Evolutionary conservation across 2,113 vertebrate genomes (phyloP).

Genomic region (Leucosticte australis): DNA sequence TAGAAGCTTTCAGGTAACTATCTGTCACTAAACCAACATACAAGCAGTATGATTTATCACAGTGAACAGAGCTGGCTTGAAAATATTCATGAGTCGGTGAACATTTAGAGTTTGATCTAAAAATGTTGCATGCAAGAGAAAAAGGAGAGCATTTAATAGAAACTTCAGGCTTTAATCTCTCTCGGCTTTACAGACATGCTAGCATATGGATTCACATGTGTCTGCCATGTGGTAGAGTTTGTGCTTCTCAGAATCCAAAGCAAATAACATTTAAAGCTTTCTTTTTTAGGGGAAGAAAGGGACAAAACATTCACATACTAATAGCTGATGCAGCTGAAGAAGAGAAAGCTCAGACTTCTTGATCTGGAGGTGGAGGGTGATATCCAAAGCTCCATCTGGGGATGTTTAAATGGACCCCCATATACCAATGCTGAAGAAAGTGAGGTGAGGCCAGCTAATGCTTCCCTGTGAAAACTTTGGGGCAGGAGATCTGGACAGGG

Average conservation of each 20-base stretch:
- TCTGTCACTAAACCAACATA: constrained; percentile 32
- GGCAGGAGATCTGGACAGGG: neutral
- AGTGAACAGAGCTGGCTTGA: constrained; percentile 18
- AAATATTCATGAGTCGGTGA: constrained; percentile 29
- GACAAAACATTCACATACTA: constrained; percentile 32
- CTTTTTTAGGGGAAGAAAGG: constrained; percentile 36
- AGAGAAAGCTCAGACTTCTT: neutral
- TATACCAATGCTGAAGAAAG: neutral
- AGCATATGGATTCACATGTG: constrained; percentile 72
- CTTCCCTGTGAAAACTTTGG: neutral
- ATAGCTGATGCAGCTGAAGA: neutral
- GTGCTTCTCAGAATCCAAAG: constrained; percentile 62
- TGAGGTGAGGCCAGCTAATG: neutral
- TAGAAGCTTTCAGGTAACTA: constrained; percentile 58
- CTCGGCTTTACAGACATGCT: constrained; percentile 48
- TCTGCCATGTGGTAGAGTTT: constrained; percentile 57
- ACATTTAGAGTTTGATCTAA: constrained; percentile 52
- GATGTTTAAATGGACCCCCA: neutral
- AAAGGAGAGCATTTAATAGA: constrained; percentile 57
- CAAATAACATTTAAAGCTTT: constrained; percentile 65
- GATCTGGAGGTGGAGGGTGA: neutral
- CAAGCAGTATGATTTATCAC: neutral
- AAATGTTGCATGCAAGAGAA: constrained; percentile 48
- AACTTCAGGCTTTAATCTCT: constrained; percentile 62
- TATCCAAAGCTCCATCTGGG: neutral